These are phyloP conservation scores for Pituophis catenifer DNA, from an alignment of 2,113 vertebrate genomes.

Conservation along the genomic window DNA sequence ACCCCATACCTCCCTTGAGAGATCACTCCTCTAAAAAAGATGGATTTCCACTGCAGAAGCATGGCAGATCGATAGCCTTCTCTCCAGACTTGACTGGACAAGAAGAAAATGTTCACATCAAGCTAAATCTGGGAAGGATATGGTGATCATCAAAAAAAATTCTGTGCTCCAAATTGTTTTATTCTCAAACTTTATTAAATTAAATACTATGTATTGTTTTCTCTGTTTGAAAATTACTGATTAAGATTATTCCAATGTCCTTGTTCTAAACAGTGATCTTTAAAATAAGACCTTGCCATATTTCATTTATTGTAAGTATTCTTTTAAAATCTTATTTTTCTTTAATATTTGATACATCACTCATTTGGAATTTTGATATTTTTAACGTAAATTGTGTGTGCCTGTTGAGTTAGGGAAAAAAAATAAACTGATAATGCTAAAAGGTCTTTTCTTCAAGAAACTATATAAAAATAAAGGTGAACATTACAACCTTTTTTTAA, in stretches of 20 bases:
- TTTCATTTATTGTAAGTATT: neutral
- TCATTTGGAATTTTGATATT: neutral
- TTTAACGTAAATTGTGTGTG: neutral
- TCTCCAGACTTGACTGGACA: neutral
- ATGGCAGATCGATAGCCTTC: neutral
- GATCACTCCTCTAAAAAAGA: neutral
- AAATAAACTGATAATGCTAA: neutral
- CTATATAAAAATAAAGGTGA: neutral
- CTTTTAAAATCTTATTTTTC: constrained; percentile 5
- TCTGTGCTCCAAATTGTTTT: neutral
- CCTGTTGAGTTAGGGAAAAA: neutral
- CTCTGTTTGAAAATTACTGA: neutral
- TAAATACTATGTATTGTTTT: neutral
- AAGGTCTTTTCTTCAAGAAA: neutral
- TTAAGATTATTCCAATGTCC: neutral
- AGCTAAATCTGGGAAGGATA: neutral
- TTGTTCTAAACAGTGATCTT: neutral
- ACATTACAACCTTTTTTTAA: neutral
- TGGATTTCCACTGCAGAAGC: neutral
- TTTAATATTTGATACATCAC: neutral
- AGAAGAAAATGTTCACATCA: neutral
- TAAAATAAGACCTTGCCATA: neutral
- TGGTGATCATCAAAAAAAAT: neutral
- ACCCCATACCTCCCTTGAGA: neutral
- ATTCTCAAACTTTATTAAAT: too few species aligned